Base-by-base conservation (phyloP, 2,113 vertebrate species). In the Gracilinanus agilis region DNA sequence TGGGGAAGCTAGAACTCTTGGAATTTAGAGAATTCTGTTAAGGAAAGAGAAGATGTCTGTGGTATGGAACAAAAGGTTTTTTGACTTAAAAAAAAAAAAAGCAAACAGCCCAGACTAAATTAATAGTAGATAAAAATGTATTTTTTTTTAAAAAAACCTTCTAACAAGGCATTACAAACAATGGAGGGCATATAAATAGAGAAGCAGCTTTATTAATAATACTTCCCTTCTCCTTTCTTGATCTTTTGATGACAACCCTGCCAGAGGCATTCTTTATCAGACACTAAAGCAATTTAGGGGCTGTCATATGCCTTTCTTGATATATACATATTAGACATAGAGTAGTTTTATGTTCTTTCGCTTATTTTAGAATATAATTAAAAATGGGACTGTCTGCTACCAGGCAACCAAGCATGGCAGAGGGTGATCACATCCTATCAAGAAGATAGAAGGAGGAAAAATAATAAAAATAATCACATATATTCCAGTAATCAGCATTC, bases 361-460 rank as follows among this genome's bases (percentile, higher is more conserved):
- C 98, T 97, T 98, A 98, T 98, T 98, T 98, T 98, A 98, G 97
- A 98, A 93, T 98, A 97, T 98, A 98, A 99, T 98, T 99, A 98
- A 99, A 98, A 98, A 98, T 94, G 97, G 93, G 97, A 90, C 98
- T 98, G 98, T 93, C 98, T 98, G 98, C 98, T 98, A 98, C 98
- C 98, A 98, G 98, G 98, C 98, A 99, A 98, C 98, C 95, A 97
- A 98, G 98, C 97, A 89, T 97, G 92, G 96, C 98, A 98, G 97
- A 98, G 98, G 96, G 97, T 98, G 98, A 98, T 98, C 96, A 98
- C 97, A 94, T 97, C 98, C 98, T 98, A 98, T 98, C 97, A 96
- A 97, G 75, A 56, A 91, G 54, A 98, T 97, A 98, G 97, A 98
- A 97, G 96, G 97, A 97, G 96, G 97, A 97, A 98, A 98, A 98